Evolutionary conservation across 2,113 vertebrate genomes (phyloP).

Genomic region (Centrocercus urophasianus): DNA sequence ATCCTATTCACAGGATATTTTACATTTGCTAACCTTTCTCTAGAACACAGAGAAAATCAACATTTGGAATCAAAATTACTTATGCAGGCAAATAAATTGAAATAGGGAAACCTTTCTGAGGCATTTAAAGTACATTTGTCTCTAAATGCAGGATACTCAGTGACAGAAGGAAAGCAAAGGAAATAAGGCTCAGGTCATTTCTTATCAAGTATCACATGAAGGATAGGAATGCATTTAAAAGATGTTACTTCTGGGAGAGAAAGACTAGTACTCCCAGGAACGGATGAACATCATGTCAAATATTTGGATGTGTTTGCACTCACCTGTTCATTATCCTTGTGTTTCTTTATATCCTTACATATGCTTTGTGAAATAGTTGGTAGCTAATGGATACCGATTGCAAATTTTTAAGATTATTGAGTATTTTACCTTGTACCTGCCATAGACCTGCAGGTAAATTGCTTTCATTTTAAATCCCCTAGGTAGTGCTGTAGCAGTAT

Average conservation of each 20-base stretch:
- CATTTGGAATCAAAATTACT: not conserved
- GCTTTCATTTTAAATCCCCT: conserved; percentile 8
- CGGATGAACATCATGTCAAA: not conserved
- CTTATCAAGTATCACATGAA: not conserved
- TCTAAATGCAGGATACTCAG: too few species aligned
- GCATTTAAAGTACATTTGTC: not conserved
- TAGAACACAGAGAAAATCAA: not conserved
- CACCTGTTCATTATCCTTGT: not conserved
- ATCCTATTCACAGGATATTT: not conserved
- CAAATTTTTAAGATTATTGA: not conserved
- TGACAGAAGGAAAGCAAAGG: not conserved
- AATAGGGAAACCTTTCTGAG: not conserved
- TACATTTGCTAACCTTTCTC: not conserved
- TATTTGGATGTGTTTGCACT: not conserved
- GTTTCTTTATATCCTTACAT: not conserved
- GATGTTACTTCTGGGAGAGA: not conserved
- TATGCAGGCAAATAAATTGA: not conserved
- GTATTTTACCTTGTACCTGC: not conserved
- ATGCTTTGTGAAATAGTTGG: not conserved
- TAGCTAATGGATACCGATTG: not conserved
- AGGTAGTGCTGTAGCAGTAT: not conserved
- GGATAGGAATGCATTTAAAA: not conserved
- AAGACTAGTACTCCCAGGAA: not conserved
- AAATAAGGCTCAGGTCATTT: not conserved
- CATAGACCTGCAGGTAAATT: not conserved